phyloP scores from a whole-genome alignment of 2,888 invertebrate genomes.

The Stratiomys singularior region DNA sequence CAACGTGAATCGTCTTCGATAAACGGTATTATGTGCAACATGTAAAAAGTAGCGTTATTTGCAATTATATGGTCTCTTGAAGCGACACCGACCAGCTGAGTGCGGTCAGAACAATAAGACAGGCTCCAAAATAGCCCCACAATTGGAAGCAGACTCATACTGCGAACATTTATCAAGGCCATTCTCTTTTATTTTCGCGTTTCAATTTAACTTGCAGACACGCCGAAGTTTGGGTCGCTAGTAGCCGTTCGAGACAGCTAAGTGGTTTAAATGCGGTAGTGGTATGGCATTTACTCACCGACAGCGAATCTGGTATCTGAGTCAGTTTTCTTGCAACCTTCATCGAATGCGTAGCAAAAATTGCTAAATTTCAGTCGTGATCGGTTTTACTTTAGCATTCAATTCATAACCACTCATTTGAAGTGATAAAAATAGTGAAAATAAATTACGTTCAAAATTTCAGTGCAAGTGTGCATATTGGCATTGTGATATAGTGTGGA shows the following conservation, averaged over 20 bases:
- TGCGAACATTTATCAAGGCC: slow-evolving; percentile 11
- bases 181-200: slow-evolving; percentile 21
- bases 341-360: slow-evolving; percentile 2
- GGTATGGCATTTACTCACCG: slow-evolving; percentile 11
- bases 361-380: slow-evolving; percentile 1
- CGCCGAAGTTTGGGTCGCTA: neutral
- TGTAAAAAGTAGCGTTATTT: neutral
- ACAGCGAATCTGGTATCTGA: slow-evolving; percentile 1
- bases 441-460: neutral
- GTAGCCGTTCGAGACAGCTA: neutral
- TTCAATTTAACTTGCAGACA: slow-evolving; percentile 33
- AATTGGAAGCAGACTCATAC: neutral
- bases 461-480: neutral
- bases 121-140: neutral
- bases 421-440: neutral
- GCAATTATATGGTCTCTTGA: neutral
- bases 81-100: neutral
- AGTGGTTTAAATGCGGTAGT: slow-evolving; percentile 7
- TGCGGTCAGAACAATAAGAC: neutral
- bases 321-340: slow-evolving; percentile 15
- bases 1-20: neutral
- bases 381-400: neutral
- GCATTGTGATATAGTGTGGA: neutral
- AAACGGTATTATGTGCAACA: slow-evolving; percentile 2
- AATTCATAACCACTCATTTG: neutral